These are phyloP conservation scores for Neolamprologus multifasciatus DNA, from an alignment of 2,797 vertebrate genomes.

Conservation along the genomic window DNA sequence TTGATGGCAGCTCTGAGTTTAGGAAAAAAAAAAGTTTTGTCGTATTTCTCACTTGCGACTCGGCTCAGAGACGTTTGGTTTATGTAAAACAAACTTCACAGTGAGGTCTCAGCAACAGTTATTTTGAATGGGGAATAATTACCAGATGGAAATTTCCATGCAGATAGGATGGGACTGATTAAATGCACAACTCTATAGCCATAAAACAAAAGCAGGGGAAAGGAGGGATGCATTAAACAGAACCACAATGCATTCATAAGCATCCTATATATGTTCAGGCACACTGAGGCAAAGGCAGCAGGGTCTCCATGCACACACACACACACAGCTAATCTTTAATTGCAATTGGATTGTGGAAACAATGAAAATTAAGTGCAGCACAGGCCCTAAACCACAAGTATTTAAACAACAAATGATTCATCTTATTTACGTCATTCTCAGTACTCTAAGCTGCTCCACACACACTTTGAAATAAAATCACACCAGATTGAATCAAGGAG, in stretches of 20 bases:
- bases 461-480: conserved; percentile 70
- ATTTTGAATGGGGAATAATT: conserved; percentile 54
- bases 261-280: conserved; percentile 26
- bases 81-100: conserved; percentile 42
- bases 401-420: conserved; percentile 74
- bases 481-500: conserved; percentile 61
- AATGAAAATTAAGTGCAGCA: conserved; percentile 70
- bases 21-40: not conserved
- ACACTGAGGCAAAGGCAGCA: not conserved
- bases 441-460: conserved; percentile 37
- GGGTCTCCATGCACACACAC: not conserved
- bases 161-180: conserved; percentile 65
- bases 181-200: conserved; percentile 33
- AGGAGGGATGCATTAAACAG: conserved; percentile 16
- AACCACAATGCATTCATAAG: conserved; percentile 37
- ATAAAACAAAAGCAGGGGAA: conserved; percentile 34
- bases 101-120: conserved; percentile 40
- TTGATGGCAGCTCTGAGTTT: conserved; percentile 33
- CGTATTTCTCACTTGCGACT: conserved; percentile 20
- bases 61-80: conserved; percentile 20
- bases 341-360: conserved; percentile 70
- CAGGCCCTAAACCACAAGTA: conserved; percentile 60
- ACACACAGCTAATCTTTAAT: conserved; percentile 43
- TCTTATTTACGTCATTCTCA: conserved; percentile 66
- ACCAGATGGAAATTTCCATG: conserved; percentile 65